Conservation (phyloP, 1,140 invertebrate species). For the Bombus cullumanus region DNA sequence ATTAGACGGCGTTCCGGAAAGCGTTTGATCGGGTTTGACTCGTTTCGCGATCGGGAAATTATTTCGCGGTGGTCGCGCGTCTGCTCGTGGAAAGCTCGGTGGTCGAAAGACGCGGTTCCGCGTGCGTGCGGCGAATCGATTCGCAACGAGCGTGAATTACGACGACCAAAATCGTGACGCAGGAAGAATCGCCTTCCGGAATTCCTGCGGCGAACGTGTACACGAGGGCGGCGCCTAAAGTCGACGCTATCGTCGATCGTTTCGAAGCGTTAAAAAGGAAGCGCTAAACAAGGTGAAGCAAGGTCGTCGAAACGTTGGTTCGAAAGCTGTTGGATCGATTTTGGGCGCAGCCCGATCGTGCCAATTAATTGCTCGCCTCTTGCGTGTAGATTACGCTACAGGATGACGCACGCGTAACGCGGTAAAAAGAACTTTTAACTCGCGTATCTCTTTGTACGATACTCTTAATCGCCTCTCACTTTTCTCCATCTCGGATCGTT, state of each 20-base stretch:
- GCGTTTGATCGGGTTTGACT: not conserved
- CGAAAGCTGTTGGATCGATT: constrained; percentile 15
- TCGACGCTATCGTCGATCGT: not conserved
- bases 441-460: not conserved
- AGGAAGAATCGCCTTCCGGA: constrained; percentile 14
- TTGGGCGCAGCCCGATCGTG: not conserved
- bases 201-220: not conserved
- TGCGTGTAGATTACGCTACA: not conserved
- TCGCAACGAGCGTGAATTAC: not conserved
- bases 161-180: not conserved
- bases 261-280: not conserved
- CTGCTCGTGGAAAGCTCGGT: not conserved
- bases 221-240: too few relatives aligned
- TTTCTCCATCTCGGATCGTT: not conserved
- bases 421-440: not conserved
- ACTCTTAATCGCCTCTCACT: not conserved
- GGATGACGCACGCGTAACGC: not conserved
- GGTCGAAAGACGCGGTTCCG: not conserved
- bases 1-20: not conserved
- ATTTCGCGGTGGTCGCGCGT: not conserved
- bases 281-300: not conserved
- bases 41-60: not conserved
- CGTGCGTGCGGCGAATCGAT: too few relatives aligned
- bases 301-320: constrained; percentile 17
- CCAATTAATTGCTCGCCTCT: not conserved